Evolutionary conservation across 2,113 vertebrate species (phyloP), one percentile per base, ranked within the genome.

Genomic region (Takifugu flavidus): DNA sequence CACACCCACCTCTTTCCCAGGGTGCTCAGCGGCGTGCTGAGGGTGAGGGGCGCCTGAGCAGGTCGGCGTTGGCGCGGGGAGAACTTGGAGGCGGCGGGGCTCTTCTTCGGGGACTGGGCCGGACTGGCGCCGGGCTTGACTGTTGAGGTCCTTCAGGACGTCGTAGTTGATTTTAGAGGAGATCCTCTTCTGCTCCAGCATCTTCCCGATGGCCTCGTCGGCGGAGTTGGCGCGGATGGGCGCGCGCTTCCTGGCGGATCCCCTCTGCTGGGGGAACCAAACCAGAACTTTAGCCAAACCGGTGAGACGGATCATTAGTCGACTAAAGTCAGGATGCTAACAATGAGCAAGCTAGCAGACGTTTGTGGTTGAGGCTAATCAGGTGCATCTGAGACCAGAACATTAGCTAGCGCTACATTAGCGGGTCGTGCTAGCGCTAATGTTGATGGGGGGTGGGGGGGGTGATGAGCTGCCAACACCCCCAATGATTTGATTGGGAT

Each of bases 111-210:
- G 5, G 75, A 29, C 51, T 89, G 90, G 11, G 82, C 88, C 6
- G 90, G 91, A 68, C 92, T 88, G 76, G 82, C 70, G 10, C 78
- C 75, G 5, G 90, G 89, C 59, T 90, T 91, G 81, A 89, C 75
- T n/a, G 87, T 95, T 92, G 45, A 98, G 94, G 89, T 92, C 95
- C 46, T 93, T 93, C 62, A 99, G 91, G 50, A 98, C 96, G 29
- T 96, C 95, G 64, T 99, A 99, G 91, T 99, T 96, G 88, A 99
- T 99, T 90, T 98, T 99, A 85, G 91, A 92, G 7, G 96, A 98
- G 80, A 98, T 96, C 74, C 86, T 93, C 88, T 98, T 98, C 89
- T 95, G 94, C 77, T 98, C 96, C 88, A 98, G 82, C 96, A 99
- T 98, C 91, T 95, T 98, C 87, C 92, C 95, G 42, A 99, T 99